These are phyloP conservation scores for Caenorhabditis zanzibari DNA, from an alignment of 2,888 invertebrate genomes.

Conservation along the genomic window DNA sequence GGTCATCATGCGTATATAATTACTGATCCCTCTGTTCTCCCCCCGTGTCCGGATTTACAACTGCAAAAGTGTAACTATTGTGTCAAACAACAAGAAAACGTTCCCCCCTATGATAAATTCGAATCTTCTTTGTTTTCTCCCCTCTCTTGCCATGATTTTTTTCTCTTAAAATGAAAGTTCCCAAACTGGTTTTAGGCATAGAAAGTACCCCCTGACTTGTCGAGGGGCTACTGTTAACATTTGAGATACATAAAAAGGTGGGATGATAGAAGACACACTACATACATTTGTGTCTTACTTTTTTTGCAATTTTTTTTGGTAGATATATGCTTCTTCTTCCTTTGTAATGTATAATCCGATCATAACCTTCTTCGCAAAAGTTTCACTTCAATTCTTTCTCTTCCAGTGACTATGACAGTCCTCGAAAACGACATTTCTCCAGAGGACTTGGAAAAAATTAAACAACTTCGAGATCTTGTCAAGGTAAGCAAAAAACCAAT, in stretches of 20 bases:
- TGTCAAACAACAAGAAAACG: conserved; percentile 9
- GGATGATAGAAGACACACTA: conserved; percentile 28
- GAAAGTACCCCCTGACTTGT: conserved; percentile 56
- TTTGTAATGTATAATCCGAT: conserved; percentile 6
- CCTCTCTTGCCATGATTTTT: neutral
- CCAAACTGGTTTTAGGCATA: conserved; percentile 44
- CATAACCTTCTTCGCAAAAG: neutral
- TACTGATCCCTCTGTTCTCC: conserved; percentile 23
- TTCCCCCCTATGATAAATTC: conserved; percentile 37
- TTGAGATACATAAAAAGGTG: conserved; percentile 52
- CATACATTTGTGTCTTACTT: neutral
- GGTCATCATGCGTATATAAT: conserved; percentile 58
- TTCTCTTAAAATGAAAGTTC: conserved; percentile 33
- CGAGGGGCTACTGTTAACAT: conserved; percentile 53
- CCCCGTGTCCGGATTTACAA: neutral
- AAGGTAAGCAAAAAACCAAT: conserved; percentile 32
- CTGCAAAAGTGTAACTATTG: conserved; percentile 19
- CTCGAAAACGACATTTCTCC: conserved; percentile 23
- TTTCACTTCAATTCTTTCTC: neutral
- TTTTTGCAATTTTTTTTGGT: neutral
- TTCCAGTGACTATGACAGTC: conserved; percentile 32
- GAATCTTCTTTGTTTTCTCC: conserved; percentile 8
- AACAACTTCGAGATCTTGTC: conserved; percentile 70
- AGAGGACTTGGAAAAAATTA: conserved; percentile 45
- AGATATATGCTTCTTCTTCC: neutral